These are phyloP conservation scores for Amyelois transitella DNA, from an alignment of 1,140 invertebrate genomes.

Conservation along the genomic window DNA sequence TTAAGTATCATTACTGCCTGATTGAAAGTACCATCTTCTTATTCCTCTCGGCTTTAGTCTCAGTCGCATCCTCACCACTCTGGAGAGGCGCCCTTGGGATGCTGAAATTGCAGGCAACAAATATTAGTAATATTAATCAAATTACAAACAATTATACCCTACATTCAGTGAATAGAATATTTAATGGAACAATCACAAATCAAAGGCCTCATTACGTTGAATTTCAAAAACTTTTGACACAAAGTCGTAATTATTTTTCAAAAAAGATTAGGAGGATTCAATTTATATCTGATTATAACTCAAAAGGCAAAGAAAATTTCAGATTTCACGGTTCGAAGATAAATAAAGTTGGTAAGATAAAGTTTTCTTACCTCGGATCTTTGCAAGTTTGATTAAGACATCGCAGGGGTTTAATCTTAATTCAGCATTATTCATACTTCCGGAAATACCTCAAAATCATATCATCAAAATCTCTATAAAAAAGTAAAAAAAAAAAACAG, in stretches of 20 bases:
- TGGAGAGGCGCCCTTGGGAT: too few species aligned
- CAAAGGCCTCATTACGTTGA: background rate
- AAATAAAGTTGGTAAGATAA: conserved; percentile 19
- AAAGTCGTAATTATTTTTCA: background rate
- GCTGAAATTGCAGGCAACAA: too few species aligned
- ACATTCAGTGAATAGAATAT: background rate
- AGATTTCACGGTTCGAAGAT: conserved; percentile 11
- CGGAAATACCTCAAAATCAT: background rate
- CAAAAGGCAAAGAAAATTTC: conserved; percentile 14
- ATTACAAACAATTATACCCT: too few species aligned
- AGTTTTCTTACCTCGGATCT: conserved; percentile 10
- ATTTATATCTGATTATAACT: conserved; percentile 8
- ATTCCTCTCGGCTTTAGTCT: too few species aligned
- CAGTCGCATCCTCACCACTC: too few species aligned
- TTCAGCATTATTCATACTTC: background rate
- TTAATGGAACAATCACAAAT: background rate
- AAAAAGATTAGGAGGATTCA: conserved; percentile 2
- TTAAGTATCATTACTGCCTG: too few species aligned
- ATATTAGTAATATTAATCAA: too few species aligned
- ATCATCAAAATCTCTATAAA: too few species aligned
- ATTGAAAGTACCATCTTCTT: too few species aligned
- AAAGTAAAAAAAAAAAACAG: too few species aligned
- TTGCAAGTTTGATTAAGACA: conserved; percentile 18
- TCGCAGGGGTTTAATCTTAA: conserved; percentile 20
- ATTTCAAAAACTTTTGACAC: background rate